phyloP scores from a whole-genome alignment of 2,113 vertebrate species.

The Mirounga angustirostris region DNA sequence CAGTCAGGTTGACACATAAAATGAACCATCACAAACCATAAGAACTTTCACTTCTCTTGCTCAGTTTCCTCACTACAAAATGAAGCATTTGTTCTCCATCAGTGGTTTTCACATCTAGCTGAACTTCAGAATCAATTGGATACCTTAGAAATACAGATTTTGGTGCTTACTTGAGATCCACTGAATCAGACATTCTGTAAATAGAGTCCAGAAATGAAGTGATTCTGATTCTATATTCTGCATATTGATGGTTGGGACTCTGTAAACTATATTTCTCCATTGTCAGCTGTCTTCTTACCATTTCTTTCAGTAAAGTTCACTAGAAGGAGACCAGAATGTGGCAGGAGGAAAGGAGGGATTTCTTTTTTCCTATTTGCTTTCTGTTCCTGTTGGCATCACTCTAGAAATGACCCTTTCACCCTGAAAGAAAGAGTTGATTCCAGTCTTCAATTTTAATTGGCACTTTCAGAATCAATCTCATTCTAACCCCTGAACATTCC shows the following conservation, averaged over 20 bases:
- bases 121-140: neutral
- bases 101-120: neutral
- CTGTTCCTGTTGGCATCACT: neutral
- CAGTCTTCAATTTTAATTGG: neutral
- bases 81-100: neutral
- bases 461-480: neutral
- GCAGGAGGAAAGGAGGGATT: neutral
- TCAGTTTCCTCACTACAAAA: neutral
- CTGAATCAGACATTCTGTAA: neutral
- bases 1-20: neutral
- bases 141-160: neutral
- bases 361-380: neutral
- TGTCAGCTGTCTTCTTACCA: neutral
- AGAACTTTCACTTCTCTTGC: neutral
- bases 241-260: neutral
- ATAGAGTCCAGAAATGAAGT: neutral
- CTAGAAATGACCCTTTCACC: neutral
- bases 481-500: neutral
- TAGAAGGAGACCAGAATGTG: neutral
- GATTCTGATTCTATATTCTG: neutral
- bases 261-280: neutral
- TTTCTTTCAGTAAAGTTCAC: neutral
- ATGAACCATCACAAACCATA: neutral
- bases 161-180: neutral
- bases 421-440: neutral